Conservation (phyloP, 2,113 vertebrate species). For the Ranitomeya imitator region DNA sequence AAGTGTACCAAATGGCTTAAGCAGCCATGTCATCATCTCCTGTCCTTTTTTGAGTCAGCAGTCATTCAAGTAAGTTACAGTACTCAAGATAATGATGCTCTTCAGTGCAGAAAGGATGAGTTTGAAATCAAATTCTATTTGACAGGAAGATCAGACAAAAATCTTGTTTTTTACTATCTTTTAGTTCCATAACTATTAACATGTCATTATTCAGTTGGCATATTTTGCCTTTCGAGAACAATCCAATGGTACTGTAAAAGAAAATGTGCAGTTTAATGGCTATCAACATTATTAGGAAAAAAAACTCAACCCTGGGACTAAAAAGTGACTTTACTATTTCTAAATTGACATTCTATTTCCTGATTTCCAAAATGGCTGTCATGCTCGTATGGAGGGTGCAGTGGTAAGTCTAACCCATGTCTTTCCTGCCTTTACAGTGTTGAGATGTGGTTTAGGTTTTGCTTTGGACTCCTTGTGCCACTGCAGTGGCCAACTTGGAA, state of each 20-base stretch:
- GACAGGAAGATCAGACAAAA: not conserved
- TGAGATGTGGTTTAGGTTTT: no score
- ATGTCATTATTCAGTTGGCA: not conserved
- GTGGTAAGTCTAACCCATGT: no score
- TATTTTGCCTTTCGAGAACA: not conserved
- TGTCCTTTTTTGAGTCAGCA: not conserved
- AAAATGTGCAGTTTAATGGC: not conserved
- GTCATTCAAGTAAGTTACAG: not conserved
- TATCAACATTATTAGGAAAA: not conserved
- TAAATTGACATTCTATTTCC: no score
- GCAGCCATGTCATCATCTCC: not conserved
- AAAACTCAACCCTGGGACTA: not conserved
- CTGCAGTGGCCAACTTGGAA: no score
- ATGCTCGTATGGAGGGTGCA: no score
- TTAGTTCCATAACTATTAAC: not conserved
- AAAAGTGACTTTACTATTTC: no score
- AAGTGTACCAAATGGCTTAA: not conserved
- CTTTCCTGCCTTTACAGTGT: no score
- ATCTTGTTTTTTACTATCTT: not conserved
- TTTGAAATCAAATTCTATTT: not conserved
- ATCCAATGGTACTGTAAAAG: not conserved
- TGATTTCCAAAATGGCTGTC: no score
- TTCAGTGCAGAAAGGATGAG: not conserved
- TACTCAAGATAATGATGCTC: constrained; percentile 6
- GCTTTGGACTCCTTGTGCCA: no score